A percentile compares a stretch with the other conserved stretches of the same genome.
These are phyloP conservation scores for Lissonota sp. DNA, from an alignment of 2,888 invertebrate genomes.

Conservation along the genomic window DNA sequence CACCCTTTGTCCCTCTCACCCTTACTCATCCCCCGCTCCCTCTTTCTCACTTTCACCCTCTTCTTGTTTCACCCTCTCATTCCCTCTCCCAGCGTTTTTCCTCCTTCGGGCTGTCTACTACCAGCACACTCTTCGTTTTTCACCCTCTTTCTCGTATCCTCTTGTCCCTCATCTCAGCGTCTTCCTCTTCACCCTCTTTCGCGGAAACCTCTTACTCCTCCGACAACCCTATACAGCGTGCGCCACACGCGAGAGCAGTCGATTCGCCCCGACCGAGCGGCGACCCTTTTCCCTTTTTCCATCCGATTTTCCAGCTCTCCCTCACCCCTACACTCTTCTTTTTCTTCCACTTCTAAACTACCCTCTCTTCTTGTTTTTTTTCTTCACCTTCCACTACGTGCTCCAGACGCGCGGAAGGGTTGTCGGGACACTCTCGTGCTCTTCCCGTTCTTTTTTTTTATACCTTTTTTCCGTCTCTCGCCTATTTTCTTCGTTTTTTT, in stretches of 20 bases:
- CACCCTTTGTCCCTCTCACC: constrained; percentile 4
- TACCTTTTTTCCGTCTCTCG: constrained; percentile 1
- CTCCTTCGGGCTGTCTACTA: not conserved
- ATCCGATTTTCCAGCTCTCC: constrained; percentile 46
- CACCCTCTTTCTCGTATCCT: not conserved
- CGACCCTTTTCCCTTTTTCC: constrained; percentile 57
- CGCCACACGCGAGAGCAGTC: constrained; percentile 49
- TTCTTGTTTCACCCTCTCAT: constrained; percentile 2
- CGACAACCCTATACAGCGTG: constrained; percentile 9
- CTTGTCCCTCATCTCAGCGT: constrained; percentile 1
- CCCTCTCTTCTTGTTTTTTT: not conserved
- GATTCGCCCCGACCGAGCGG: constrained; percentile 58
- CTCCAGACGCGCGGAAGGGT: constrained; percentile 58
- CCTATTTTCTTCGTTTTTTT: constrained; percentile 37
- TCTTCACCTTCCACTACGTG: constrained; percentile 17
- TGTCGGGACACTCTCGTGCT: constrained; percentile 35
- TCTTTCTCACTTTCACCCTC: constrained; percentile 27
- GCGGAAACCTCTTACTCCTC: not conserved
- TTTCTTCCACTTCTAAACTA: not conserved
- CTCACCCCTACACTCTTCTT: not conserved
- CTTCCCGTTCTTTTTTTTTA: constrained; percentile 3
- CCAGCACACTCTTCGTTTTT: not conserved
- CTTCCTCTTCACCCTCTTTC: constrained; percentile 19
- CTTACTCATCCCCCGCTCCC: constrained; percentile 31
- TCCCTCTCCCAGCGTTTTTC: not conserved